Base-by-base conservation (phyloP, 2,888 invertebrate genomes). In the Xanthia togata region DNA sequence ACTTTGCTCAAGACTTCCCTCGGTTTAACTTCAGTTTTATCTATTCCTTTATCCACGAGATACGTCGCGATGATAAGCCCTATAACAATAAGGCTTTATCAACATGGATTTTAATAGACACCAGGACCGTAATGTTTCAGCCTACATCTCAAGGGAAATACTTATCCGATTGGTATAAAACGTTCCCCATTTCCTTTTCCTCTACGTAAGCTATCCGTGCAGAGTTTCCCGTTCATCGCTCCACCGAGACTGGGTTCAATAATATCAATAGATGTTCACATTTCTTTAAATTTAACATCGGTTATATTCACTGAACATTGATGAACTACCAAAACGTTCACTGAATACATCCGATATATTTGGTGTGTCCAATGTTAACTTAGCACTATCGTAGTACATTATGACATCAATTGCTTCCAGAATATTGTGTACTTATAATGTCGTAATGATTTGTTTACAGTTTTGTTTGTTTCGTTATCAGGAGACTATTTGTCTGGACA, bases 81-180 rank as follows among this genome's bases (percentile, higher is more conserved):
- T 69, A 70, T 44, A 74, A 70, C 47, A 73, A 68, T 79, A 69
- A 47, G 12, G 23, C 62, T 69, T 2, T 65, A 44, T 71, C 55
- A 74, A 76, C 71, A 72, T 72, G 74, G 73, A 72, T 74, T 80
- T 83, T 67, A 60, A 63, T 47, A 60, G 60, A 64, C 55, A 77
- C 53, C 31, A 73, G 63, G 44, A 44, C 67, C 65, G 26, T 70
- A 57, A 78, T 78, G 78, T 74, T 74, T 78, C 70, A 76, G 50
- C 59, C 50, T 76, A 26, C 64, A 74, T 80, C 79, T 79, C 76
- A 50, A 62, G 70, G 74, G 85, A 83, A 82, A 82, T 82, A 81
- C 65, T 71, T 78, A 73, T 85, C 73, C 53, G 76, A 60, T 44
- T 68, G 76, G 77, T 76, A 85, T 85, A 78, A 85, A 80, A 76